Base-by-base conservation (phyloP, 1,140 invertebrate species). In the Monomorium pharaonis region DNA sequence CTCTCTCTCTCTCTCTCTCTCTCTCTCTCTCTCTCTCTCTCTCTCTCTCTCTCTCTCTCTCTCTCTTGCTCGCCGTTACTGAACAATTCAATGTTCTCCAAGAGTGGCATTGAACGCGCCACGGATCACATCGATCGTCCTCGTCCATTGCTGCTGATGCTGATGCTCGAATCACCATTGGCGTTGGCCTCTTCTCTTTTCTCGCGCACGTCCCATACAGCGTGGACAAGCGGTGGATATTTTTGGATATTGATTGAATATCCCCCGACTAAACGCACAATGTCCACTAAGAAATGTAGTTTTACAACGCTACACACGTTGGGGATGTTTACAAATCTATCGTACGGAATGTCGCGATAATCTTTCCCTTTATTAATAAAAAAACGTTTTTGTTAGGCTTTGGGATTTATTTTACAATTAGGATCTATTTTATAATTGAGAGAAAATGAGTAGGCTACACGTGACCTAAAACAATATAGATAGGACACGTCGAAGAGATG, bases 1-100 rank as follows among this genome's bases (percentile, higher is more conserved):
- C 88, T 88, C 88, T 84, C 78, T 72, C 84, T 87, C 85, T 77
- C 49, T 44, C 47, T 78, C 84, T 2, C 27, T 47, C 3, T 69
- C 4, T 27, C n/a, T n/a, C 62, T 70, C 75, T 78, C 84, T 86
- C 70, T 88, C 86, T 85, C 33, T 75, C 33, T 83, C 72, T 75
- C 47, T 47, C 16, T 86, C 60, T 84, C 75, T 77, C 62, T 86
- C 88, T 88, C 88, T 84, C 78, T 72, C 84, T 87, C 85, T 77
- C 49, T 44, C 47, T 78, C 84, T n/a, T 27, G 24, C 49, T n/a
- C 16, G 60, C 63, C 54, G 18, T 30, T 58, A 72, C 60, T 72
- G 44, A 84, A 88, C 84, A 92, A 92, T 92, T 92, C 91, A 92
- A 76, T 92, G 87, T 70, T 89, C 84, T 62, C 69, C 80, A 81